Base-by-base conservation (phyloP, 2,797 vertebrate species). In the Miichthys miiuy region DNA sequence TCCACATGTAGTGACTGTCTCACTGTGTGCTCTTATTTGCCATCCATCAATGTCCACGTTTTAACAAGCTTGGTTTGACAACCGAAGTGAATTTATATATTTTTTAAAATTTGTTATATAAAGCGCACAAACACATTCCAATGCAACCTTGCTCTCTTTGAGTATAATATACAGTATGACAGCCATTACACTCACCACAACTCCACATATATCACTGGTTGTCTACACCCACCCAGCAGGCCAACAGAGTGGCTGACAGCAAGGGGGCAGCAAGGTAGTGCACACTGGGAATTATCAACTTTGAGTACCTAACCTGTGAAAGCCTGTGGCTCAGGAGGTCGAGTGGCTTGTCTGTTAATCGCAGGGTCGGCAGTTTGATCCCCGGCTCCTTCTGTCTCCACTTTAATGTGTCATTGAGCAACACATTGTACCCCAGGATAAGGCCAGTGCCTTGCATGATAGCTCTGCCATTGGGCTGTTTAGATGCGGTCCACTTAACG, bases 201-300 rank as follows among this genome's bases (percentile, higher is more conserved):
- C 38, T 46, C 41, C n/a, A 47, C 50, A 47, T 38, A 23, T 46
- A 38, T 25, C 16, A 5, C 0, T 47, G 38, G 46, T 27, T 52
- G 73, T 61, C 38, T 23, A n/a, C 17, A 62, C 57, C 25, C 73
- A 54, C 25, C 21, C 38, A 58, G 54, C 46, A 51, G 46, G 63
- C 46, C 34, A 51, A 21, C 17, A 58, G 21, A 75, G 21, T n/a
- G 21, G 51, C 11, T 73, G 71, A 64, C 60, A 63, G 52, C n/a
- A 48, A 65, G 12, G 8, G 16, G 18, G 44, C 44, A 65, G 42
- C 44, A 20, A 65, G 52, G 18, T 2, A 60, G 34, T 18, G 42
- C 63, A 52, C 55, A 44, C 18, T 3, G 52, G 52, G n/a, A 48
- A 30, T 51, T 6, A 60, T 56, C 2, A 38, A 54, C 25, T 38